Evolutionary conservation across 2,888 invertebrate genomes (phyloP), one percentile per base, ranked within the genome.

Genomic region (Pherbina coryleti): DNA sequence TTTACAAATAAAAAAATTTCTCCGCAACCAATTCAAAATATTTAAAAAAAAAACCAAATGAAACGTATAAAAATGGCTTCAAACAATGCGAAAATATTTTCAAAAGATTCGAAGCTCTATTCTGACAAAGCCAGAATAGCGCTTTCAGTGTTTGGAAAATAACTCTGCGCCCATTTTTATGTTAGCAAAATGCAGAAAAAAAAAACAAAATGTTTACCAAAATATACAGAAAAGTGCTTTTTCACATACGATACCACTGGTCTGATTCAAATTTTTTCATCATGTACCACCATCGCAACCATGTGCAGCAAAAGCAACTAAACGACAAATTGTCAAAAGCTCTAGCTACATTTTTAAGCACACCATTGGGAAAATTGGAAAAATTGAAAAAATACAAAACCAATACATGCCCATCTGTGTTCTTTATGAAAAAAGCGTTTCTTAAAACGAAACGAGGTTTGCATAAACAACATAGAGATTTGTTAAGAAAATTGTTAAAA

Each of bases 231-330:
- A 81, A 84, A 86, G 90, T 89, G 90, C 90, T 90, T 90, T 89
- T 90, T 90, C 90, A 90, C 90, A 90, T 90, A 90, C 90, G 90
- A 89, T 87, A 86, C 90, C 90, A 90, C 87, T 89, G 90, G 86
- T 89, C 90, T 90, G 90, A 89, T 88, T 88, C 85, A 86, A 88
- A 88, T 87, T 90, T 90, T 89, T 90, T 89, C 89, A 89, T 90
- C 89, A 89, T 89, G 89, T 89, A 89, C 89, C 86, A 85, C 87
- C 88, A 89, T 89, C 89, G 89, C 86, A 83, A 84, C 88, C 87
- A 88, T 87, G 84, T 83, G 86, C 81, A 81, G 81, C 82, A 76
- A 82, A 75, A 78, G 69, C 80, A 75, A 80, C 74, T 64, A 72
- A 78, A 74, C 49, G 71, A 78, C 57, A 62, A 53, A 57, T 19